These are phyloP conservation scores for Raja brachyura DNA, from an alignment of 2,113 vertebrate species.

Conservation along the genomic window DNA sequence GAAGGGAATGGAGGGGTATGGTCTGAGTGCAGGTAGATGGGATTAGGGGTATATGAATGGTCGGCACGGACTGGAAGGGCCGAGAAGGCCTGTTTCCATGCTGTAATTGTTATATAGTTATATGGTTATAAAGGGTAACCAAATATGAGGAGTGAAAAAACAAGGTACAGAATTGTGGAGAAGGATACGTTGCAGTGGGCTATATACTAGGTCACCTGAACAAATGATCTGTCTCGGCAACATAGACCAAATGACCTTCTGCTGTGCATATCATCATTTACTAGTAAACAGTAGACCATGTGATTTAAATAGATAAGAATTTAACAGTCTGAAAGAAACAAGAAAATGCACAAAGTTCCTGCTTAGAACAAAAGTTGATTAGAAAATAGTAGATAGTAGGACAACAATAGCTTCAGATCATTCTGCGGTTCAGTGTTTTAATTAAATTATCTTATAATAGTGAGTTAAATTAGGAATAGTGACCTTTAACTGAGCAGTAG, in stretches of 20 bases:
- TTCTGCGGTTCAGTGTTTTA: not conserved
- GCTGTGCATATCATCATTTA: not conserved
- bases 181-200: not conserved
- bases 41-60: too few species aligned
- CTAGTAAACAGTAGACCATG: not conserved
- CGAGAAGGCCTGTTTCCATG: too few species aligned
- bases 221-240: not conserved
- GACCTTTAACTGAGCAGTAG: not conserved
- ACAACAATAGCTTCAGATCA: not conserved
- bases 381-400: not conserved
- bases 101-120: too few species aligned
- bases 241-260: not conserved
- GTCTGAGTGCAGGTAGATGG: too few species aligned
- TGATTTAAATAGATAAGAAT: not conserved
- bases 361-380: not conserved
- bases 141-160: not conserved
- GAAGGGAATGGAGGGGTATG: too few species aligned
- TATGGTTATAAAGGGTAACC: not conserved
- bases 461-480: not conserved
- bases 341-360: not conserved
- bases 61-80: too few species aligned
- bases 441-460: not conserved
- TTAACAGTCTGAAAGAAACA: not conserved
- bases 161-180: too few species aligned
- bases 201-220: too few species aligned